These are phyloP conservation scores for Shargacucullia verbasci DNA, from an alignment of 2,888 invertebrate genomes.

Conservation along the genomic window DNA sequence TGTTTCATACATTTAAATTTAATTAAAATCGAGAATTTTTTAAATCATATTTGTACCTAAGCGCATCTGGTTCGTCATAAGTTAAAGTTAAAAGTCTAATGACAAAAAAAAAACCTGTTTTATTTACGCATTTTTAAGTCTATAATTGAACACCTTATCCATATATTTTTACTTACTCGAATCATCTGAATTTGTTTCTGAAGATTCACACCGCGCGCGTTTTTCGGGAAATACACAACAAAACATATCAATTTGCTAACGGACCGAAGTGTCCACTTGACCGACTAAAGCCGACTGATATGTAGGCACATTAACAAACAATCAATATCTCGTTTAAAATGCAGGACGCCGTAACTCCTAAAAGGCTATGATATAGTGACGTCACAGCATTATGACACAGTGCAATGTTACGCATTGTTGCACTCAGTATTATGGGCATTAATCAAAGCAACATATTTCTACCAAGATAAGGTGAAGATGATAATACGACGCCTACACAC, in stretches of 20 bases:
- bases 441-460: background rate
- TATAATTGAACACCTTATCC: conserved; percentile 28
- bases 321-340: conserved; percentile 65
- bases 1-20: conserved; percentile 42
- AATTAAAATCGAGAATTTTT: conserved; percentile 47
- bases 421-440: background rate
- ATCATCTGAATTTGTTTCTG: conserved; percentile 48
- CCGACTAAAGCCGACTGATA: conserved; percentile 36
- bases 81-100: conserved; percentile 55
- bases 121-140: conserved; percentile 24
- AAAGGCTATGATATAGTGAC: conserved; percentile 30
- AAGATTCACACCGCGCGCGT: conserved; percentile 42
- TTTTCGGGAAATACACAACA: conserved; percentile 61
- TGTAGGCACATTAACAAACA: conserved; percentile 65
- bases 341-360: conserved; percentile 49
- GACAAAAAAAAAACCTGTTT: conserved; percentile 40
- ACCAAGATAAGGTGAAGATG: too few species aligned
- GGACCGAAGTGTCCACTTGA: conserved; percentile 14
- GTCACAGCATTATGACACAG: conserved; percentile 23
- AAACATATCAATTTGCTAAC: conserved; percentile 59
- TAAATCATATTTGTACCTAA: conserved; percentile 33
- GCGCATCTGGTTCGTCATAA: conserved; percentile 46
- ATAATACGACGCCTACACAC: too few species aligned
- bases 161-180: conserved; percentile 58
- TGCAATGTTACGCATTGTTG: conserved; percentile 18